Percentiles rank a stretch among this genome's conserved stretches.
Evolutionary conservation across 2,797 vertebrate species (phyloP).

Genomic region (Neopelma chrysocephalum): DNA sequence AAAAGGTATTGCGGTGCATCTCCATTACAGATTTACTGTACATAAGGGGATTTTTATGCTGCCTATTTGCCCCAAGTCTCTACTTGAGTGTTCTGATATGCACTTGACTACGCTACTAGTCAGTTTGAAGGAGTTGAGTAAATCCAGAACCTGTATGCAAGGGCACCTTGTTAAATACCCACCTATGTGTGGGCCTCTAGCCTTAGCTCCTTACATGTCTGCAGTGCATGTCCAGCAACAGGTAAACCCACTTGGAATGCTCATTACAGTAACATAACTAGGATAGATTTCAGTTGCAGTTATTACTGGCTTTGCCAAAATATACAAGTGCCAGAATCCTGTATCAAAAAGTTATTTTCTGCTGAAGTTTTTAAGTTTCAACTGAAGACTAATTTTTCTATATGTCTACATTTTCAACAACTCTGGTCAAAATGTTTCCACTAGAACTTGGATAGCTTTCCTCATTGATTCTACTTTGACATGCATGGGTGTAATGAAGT

Average conservation of each 20-base stretch:
- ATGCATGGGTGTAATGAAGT: neutral
- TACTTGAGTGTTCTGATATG: neutral
- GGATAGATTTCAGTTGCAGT: neutral
- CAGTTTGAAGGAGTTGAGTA: neutral
- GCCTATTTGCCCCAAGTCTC: neutral
- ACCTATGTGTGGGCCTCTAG: neutral
- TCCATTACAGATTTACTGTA: neutral
- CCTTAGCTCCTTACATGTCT: rapidly evolving
- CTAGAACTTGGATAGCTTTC: neutral
- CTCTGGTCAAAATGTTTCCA: neutral
- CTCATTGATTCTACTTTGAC: neutral
- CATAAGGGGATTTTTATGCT: neutral
- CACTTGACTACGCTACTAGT: neutral
- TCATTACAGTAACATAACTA: neutral
- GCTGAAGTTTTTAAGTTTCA: neutral
- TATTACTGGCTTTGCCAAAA: neutral
- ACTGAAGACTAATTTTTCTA: neutral
- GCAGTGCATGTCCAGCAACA: rapidly evolving
- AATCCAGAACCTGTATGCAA: neutral
- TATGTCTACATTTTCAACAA: neutral
- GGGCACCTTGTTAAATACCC: neutral
- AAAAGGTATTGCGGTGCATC: rapidly evolving
- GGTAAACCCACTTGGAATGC: neutral
- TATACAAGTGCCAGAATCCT: neutral
- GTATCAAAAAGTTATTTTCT: neutral